Percentiles rank a stretch among this genome's conserved stretches.
Conservation (phyloP, 2,888 invertebrate species). For the Aporophyla nigra region DNA sequence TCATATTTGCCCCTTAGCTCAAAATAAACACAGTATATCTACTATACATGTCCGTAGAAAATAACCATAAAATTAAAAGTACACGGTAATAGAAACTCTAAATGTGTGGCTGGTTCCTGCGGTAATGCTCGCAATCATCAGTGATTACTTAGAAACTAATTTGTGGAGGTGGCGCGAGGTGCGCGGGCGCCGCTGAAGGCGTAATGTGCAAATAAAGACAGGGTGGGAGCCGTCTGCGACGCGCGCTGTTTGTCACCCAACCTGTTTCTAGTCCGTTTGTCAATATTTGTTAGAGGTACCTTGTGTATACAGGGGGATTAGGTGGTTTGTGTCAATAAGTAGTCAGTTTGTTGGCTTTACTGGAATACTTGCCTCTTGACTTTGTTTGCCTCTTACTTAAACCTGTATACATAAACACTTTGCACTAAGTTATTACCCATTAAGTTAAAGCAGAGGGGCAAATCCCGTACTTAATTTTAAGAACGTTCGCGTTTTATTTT, state of each 20-base stretch:
- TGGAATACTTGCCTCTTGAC: conserved; percentile 5
- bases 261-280: conserved; percentile 62
- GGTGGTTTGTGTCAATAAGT: conserved; percentile 40
- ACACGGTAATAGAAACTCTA: conserved; percentile 51
- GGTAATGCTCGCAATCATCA: conserved; percentile 70
- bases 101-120: conserved; percentile 62
- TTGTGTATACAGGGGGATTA: conserved; percentile 58
- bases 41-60: conserved; percentile 1
- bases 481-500: neutral
- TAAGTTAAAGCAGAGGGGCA: neutral
- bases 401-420: conserved; percentile 1
- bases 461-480: neutral
- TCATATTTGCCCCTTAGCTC: conserved; percentile 12
- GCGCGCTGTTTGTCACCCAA: conserved; percentile 65
- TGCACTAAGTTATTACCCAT: neutral
- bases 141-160: conserved; percentile 76
- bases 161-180: conserved; percentile 65
- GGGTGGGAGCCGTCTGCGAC: conserved; percentile 66
- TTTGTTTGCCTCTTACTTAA: conserved; percentile 16
- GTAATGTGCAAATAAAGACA: conserved; percentile 86
- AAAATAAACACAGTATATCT: conserved; percentile 41
- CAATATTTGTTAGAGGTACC: conserved; percentile 66
- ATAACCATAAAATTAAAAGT: conserved; percentile 52
- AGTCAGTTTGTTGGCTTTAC: neutral
- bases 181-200: conserved; percentile 70